phyloP scores from a whole-genome alignment of 2,797 vertebrate genomes.

The Myiotriccus ornatus region DNA sequence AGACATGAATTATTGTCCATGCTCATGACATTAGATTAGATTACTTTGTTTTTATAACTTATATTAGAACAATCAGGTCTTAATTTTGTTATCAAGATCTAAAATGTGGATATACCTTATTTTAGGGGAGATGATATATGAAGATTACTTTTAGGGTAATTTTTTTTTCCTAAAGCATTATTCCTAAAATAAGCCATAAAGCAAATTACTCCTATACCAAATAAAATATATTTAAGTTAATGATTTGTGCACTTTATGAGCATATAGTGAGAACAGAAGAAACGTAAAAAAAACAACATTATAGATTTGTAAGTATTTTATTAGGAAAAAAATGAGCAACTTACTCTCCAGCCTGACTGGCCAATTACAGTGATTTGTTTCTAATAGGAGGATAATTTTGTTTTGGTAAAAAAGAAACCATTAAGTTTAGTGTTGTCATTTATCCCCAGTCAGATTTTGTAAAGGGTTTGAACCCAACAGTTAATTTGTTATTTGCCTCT shows the following conservation, averaged over 20 bases:
- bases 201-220: not conserved
- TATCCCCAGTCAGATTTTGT: not conserved
- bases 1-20: not conserved
- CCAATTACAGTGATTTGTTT: constrained; percentile 31
- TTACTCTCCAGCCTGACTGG: not conserved
- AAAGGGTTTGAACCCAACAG: not conserved
- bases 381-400: constrained; percentile 1
- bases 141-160: not conserved
- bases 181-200: not conserved
- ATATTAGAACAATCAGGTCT: not conserved
- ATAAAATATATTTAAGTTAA: constrained; percentile 1
- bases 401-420: not conserved
- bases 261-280: not conserved
- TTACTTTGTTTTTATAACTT: not conserved
- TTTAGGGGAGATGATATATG: not conserved
- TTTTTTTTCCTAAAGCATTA: not conserved
- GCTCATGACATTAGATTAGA: not conserved
- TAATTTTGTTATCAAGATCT: not conserved
- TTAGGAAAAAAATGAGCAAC: not conserved
- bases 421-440: not conserved
- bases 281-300: constrained; percentile 15
- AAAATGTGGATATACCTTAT: not conserved
- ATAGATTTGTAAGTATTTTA: not conserved
- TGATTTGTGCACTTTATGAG: not conserved
- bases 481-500: not conserved